phyloP scores from a whole-genome alignment of 2,888 invertebrate genomes.

The Xestia c-nigrum region DNA sequence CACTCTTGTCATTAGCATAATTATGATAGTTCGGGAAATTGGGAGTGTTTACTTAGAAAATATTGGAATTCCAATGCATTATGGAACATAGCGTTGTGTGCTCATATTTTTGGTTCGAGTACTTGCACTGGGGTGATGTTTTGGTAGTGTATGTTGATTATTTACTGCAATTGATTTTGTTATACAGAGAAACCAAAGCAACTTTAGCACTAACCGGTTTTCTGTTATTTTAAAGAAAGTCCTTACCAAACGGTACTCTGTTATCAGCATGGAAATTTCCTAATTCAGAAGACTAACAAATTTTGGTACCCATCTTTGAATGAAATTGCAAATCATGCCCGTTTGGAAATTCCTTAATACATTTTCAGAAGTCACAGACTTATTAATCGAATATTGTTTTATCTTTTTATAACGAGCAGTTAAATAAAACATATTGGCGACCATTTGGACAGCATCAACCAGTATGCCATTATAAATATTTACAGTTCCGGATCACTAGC shows the following conservation, averaged over 20 bases:
- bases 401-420: background rate
- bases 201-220: background rate
- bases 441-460: constrained; percentile 39
- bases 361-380: background rate
- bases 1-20: constrained; percentile 59
- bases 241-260: background rate
- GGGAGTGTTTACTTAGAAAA: constrained; percentile 55
- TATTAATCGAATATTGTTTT: background rate
- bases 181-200: background rate
- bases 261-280: background rate
- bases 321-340: background rate
- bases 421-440: constrained; percentile 8
- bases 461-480: constrained; percentile 79
- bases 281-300: background rate
- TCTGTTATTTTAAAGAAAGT: background rate
- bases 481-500: constrained; percentile 81
- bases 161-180: constrained; percentile 15
- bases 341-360: background rate
- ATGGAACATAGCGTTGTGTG: constrained; percentile 15
- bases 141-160: constrained; percentile 33
- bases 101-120: constrained; percentile 21
- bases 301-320: background rate
- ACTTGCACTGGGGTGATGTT: constrained; percentile 17
- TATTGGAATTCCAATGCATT: constrained; percentile 45
- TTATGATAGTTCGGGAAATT: constrained; percentile 55